Base-by-base conservation (phyloP, 2,797 vertebrate species). In the Sarcoramphus papa region DNA sequence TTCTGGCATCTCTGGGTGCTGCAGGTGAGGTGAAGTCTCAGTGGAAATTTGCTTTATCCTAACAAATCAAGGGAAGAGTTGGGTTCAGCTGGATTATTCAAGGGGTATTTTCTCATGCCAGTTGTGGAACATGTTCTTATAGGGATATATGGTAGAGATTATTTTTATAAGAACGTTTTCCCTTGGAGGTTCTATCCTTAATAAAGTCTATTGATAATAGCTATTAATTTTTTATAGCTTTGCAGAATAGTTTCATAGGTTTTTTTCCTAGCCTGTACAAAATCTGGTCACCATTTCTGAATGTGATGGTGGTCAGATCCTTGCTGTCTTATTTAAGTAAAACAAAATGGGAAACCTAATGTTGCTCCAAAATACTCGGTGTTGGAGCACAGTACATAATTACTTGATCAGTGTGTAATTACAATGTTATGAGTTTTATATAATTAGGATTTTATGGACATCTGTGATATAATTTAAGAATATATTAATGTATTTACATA, bases 381-480 rank as follows among this genome's bases (percentile, higher is more conserved):
- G 31, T 85, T 80, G 70, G 56, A 92, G 43, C 68, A 64, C 17
- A 62, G 57, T 40, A n/a, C 60, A 33, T 93, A 91, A 94, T 96
- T 94, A 87, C 63, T 95, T 59, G 79, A 93, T 96, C 88, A 67
- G 74, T 59, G 25, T 87, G 67, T 93, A 96, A 94, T 96, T 91
- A 59, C 31, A 76, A 24, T 69, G 64, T 89, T 94, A 82, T 28
- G 60, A 91, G 51, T 77, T 95, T 93, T 91, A 82, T 89, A 63
- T 94, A 95, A 83, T 94, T 90, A 92, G 72, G 60, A 90, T 94
- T 92, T 93, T 88, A 88, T 88, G 91, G 93, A 91, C 93, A 96
- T 96, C 95, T 97, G 93, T 85, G 89, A 83, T 93, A 90, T 31
- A 90, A 85, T 92, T 95, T 94, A 92, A 76, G 88, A 89, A 76